A percentile compares a stretch with the other conserved stretches of the same genome.
Evolutionary conservation across 2,888 invertebrate genomes (phyloP).

Genomic region (Pristionchus mayeri): DNA sequence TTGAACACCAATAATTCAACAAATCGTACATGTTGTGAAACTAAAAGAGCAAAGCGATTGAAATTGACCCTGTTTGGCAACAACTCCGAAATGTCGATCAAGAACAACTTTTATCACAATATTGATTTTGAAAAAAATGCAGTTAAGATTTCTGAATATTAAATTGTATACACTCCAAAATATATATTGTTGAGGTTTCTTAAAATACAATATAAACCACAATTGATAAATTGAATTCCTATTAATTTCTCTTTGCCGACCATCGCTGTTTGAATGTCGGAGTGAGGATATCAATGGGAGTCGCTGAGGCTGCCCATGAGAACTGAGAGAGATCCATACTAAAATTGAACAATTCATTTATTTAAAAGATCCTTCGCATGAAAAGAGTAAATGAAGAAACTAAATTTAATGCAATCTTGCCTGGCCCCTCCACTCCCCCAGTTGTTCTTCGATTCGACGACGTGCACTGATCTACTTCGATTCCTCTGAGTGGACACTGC

Average conservation of each 20-base stretch:
- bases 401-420: not conserved
- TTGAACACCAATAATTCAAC: too few species aligned
- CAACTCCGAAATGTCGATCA: too few species aligned
- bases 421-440: constrained; percentile 23
- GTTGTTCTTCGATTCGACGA: not conserved
- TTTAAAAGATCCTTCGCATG: not conserved
- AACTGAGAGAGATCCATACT: constrained; percentile 31
- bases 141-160: too few species aligned
- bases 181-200: too few species aligned
- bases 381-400: too few species aligned
- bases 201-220: too few species aligned
- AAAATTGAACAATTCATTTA: not conserved
- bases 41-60: too few species aligned
- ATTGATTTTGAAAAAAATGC: too few species aligned
- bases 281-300: not conserved
- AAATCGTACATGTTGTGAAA: too few species aligned
- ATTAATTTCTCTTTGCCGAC: constrained; percentile 13
- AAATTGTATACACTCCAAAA: too few species aligned
- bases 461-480: constrained; percentile 26
- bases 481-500: not conserved
- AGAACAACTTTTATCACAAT: too few species aligned
- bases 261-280: constrained; percentile 18
- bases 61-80: too few species aligned
- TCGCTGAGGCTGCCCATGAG: not conserved
- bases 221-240: not conserved